Evolutionary conservation across 2,888 invertebrate genomes (phyloP).

Genomic region (Strigamia transsilvanica): DNA sequence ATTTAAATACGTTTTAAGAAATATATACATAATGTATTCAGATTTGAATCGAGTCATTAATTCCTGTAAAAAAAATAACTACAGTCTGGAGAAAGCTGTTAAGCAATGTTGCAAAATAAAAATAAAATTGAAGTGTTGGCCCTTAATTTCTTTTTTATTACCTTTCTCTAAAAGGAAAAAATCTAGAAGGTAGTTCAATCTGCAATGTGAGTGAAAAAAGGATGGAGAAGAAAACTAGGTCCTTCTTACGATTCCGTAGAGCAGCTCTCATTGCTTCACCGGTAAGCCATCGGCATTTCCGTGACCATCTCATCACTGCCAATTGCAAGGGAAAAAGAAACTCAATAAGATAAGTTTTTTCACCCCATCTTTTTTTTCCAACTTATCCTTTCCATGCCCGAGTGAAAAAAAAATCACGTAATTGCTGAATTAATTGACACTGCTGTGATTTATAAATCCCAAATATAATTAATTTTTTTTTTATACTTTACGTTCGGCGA

Average conservation of each 20-base stretch:
- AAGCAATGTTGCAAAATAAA: background rate
- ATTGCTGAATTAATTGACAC: conserved; percentile 47
- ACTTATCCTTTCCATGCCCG: background rate
- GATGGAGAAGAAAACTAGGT: background rate
- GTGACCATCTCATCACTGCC: conserved; percentile 49
- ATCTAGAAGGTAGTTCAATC: conserved; percentile 40
- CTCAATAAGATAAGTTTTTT: conserved; percentile 39
- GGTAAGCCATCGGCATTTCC: conserved; percentile 47
- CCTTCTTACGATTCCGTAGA: conserved; percentile 45
- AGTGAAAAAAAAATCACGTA: background rate
- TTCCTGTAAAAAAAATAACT: background rate
- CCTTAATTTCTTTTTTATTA: conserved; percentile 14
- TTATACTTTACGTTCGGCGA: background rate
- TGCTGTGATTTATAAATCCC: conserved; percentile 26
- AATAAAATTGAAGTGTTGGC: background rate
- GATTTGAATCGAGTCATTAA: background rate
- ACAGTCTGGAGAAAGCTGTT: background rate
- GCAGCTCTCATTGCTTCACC: conserved; percentile 38
- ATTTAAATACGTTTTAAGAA: no score
- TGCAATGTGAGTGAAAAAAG: conserved; percentile 34
- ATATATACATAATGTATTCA: no score
- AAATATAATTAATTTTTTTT: conserved; percentile 6
- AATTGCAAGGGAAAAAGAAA: conserved; percentile 37
- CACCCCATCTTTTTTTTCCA: conserved; percentile 11
- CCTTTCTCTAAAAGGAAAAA: background rate